Conservation (phyloP, 2,888 invertebrate species). For the Drosophila imparisetae region DNA sequence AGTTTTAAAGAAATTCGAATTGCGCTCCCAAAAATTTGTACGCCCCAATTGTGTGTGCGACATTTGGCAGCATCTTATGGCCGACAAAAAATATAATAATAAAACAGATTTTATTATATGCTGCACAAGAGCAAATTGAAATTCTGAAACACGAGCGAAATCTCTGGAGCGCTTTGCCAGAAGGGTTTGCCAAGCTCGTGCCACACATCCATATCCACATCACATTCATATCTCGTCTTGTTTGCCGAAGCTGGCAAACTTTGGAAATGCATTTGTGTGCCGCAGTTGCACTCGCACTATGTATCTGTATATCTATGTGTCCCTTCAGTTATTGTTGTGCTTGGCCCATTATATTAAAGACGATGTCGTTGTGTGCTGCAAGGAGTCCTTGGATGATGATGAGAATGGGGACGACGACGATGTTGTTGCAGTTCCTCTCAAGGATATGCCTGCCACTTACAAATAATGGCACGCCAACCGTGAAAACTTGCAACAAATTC, state of each 20-base stretch:
- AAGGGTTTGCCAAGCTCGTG: conserved; percentile 41
- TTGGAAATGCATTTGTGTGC: conserved; percentile 54
- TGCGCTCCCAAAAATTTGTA: neutral
- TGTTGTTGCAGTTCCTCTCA: conserved; percentile 50
- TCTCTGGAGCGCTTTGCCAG: conserved; percentile 48
- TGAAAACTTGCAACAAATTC: conserved; percentile 67
- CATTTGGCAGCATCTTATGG: conserved; percentile 57
- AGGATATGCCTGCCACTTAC: conserved; percentile 56
- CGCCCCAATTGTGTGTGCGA: conserved; percentile 13
- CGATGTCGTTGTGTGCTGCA: conserved; percentile 21
- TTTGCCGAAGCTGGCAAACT: conserved; percentile 33
- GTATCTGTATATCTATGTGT: neutral
- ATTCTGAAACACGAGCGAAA: conserved; percentile 61
- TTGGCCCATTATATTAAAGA: conserved; percentile 39
- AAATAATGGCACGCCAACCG: conserved; percentile 67
- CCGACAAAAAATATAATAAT: conserved; percentile 49
- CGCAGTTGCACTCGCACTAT: neutral
- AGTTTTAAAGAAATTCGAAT: neutral
- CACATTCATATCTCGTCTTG: conserved; percentile 9
- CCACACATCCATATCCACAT: conserved; percentile 18
- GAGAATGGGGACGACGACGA: conserved; percentile 25
- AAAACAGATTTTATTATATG: conserved; percentile 76
- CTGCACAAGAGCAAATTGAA: conserved; percentile 71
- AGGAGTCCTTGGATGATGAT: conserved; percentile 7
- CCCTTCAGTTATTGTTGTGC: conserved; percentile 39